Base-by-base conservation (phyloP, 1,140 invertebrate genomes). In the Centruroides sculpturatus region DNA sequence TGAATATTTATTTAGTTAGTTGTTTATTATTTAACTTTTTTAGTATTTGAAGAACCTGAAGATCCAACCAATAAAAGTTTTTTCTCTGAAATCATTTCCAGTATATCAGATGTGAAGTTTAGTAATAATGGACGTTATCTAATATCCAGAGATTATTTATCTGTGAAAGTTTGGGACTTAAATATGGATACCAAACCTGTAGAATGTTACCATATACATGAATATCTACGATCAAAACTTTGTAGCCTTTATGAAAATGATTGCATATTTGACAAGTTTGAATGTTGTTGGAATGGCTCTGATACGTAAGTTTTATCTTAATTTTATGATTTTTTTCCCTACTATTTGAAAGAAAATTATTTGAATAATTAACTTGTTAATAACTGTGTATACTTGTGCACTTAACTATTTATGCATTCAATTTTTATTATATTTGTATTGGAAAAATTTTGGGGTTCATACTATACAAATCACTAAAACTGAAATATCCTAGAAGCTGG, bases 181-280 rank as follows among this genome's bases (percentile, higher is more conserved):
- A 90, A 96, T 72, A 99, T 98, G 95, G 95, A 99, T 77, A 89
- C 87, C 12, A 92, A 91, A 78, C 97, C 97, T 35, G 91, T 99
- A 69, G 96, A 99, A 81, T 93, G 92, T 71, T 99, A 98, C 81
- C 73, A 95, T 84, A 94, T 99, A 36, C 96, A 99, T 73, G 97
- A 99, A 78, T 98, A 98, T 78, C 80, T 99, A 64, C 81, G 96
- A 71, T 92, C 92, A 67, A 99, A 99, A 78, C 75, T 99, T 71
- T 99, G 96, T 81, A 94, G 93, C 59, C 77, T 99, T 61, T 99
- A 99, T 76, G 97, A 99, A 79, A 99, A 99, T 78, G 97, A 99
- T 77, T 99, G 94, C 76, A 99, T 99, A 75, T 99, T 99, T 77
- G 97, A 99, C 79, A 99, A 99, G 77, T 99, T 99, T 77, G 97